These are phyloP conservation scores for Acomys russatus DNA, from an alignment of 2,797 vertebrate genomes.

Conservation along the genomic window DNA sequence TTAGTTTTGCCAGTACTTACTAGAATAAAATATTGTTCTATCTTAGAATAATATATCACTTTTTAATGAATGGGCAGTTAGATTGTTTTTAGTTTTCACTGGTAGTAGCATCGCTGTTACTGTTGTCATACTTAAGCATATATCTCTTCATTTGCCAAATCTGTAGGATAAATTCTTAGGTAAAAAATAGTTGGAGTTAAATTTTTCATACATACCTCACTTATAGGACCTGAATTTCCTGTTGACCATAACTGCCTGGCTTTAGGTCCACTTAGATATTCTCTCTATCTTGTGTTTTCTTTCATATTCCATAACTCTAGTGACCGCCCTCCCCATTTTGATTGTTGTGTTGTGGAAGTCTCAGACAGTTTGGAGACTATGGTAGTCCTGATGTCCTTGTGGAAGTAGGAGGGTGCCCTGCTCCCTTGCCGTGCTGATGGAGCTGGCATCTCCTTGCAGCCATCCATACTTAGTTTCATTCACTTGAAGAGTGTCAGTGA, in stretches of 20 bases:
- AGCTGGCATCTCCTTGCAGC: not conserved
- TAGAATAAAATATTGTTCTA: no score
- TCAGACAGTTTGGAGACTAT: not conserved
- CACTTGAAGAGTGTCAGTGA: not conserved
- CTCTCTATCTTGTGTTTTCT: not conserved
- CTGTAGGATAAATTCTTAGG: conserved; percentile 4
- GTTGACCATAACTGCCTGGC: not conserved
- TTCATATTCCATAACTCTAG: not conserved
- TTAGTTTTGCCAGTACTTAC: not conserved
- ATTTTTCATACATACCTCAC: not conserved
- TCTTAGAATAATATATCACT: not conserved
- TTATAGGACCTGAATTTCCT: not conserved
- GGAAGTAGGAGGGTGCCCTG: not conserved
- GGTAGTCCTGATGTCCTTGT: not conserved
- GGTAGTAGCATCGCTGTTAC: not conserved
- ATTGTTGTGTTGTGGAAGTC: not conserved
- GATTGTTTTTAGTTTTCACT: conserved; percentile 24
- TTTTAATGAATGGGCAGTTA: conserved; percentile 39
- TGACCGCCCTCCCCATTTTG: not conserved
- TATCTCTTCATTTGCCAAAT: not conserved
- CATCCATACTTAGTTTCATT: conserved; percentile 2
- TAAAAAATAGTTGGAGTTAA: not conserved
- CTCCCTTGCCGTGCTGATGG: not conserved
- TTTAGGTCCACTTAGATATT: not conserved
- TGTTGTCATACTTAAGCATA: not conserved